A percentile compares a stretch with the other conserved stretches of the same genome.
Conservation (phyloP, 2,113 vertebrate species). For the Mirza zaza region DNA sequence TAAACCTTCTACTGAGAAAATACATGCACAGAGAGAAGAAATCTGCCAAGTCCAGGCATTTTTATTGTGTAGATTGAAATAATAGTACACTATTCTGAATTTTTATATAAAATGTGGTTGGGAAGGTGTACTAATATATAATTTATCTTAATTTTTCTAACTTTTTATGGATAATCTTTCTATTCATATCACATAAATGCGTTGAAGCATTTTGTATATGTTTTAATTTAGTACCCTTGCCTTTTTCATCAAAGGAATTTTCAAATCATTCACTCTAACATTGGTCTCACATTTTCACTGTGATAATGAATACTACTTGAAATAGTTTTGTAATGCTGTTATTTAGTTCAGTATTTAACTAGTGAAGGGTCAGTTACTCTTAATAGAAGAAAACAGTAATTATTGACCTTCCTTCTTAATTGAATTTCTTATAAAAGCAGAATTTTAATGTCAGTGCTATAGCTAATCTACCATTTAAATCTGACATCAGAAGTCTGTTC, state of each 20-base stretch:
- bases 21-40: conserved; percentile 67
- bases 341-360: conserved; percentile 80
- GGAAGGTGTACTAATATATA: conserved; percentile 95
- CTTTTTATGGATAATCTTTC: conserved; percentile 97
- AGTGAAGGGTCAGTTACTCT: conserved; percentile 75
- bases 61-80: conserved; percentile 84
- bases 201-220: conserved; percentile 90
- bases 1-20: conserved; percentile 55
- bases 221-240: conserved; percentile 88
- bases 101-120: conserved; percentile 93
- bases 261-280: conserved; percentile 79
- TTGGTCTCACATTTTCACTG: conserved; percentile 90
- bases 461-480: conserved; percentile 66
- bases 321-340: conserved; percentile 85
- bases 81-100: conserved; percentile 89
- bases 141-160: conserved; percentile 97
- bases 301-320: conserved; percentile 91
- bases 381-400: conserved; percentile 74
- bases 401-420: conserved; percentile 58
- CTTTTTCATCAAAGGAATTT: conserved; percentile 86
- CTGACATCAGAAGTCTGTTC: conserved; percentile 64
- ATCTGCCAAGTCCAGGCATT: conserved; percentile 77
- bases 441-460: conserved; percentile 68
- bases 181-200: conserved; percentile 92
- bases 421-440: conserved; percentile 72